Conservation (phyloP, 1,140 invertebrate genomes). For the Brachionus rubens region DNA sequence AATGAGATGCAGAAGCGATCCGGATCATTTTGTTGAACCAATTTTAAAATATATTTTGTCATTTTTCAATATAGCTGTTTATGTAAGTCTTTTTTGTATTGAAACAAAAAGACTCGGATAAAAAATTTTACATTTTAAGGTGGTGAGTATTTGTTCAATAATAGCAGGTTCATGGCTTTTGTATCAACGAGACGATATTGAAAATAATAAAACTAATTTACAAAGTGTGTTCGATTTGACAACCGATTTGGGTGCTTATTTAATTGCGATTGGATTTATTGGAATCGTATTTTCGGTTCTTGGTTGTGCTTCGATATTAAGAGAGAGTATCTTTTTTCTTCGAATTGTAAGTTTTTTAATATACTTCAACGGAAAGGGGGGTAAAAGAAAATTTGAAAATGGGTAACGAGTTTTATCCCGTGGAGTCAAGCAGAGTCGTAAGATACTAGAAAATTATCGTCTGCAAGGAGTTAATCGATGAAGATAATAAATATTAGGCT, state of each 20-base stretch:
- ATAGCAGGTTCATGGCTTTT: constrained; percentile 33
- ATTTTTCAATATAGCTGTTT: constrained; percentile 17
- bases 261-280: constrained; percentile 5
- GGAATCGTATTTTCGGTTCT: constrained; percentile 29
- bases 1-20: constrained; percentile 23
- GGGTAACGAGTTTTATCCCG: too few species aligned
- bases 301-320: constrained; percentile 4
- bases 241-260: constrained; percentile 29
- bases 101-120: background rate
- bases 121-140: background rate
- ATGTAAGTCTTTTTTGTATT: background rate
- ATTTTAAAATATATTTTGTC: constrained; percentile 38
- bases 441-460: too few species aligned
- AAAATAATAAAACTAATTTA: background rate
- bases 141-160: constrained; percentile 16
- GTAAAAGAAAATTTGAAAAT: too few species aligned
- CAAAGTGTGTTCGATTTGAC: constrained; percentile 21
- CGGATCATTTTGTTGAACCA: constrained; percentile 39
- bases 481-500: too few species aligned
- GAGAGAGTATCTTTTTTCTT: constrained; percentile 15
- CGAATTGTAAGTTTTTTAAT: background rate
- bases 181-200: constrained; percentile 7
- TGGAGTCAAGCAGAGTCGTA: too few species aligned
- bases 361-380: too few species aligned
- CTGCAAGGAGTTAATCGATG: too few species aligned